Evolutionary conservation across 2,888 invertebrate genomes (phyloP).

Genomic region (Leptinotarsa haldemani): DNA sequence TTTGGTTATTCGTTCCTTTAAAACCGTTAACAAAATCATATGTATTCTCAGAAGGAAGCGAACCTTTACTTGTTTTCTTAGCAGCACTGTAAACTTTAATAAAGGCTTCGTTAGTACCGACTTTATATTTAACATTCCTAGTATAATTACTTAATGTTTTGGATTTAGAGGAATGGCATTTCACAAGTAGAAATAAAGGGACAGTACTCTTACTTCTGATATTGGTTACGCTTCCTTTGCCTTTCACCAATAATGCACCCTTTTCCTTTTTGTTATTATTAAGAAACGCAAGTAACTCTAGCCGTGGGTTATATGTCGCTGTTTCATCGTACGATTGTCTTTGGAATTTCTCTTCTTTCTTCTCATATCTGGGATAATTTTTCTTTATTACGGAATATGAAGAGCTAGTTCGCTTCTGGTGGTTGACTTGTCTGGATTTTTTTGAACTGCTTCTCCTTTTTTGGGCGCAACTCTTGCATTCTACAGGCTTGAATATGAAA

Average conservation of each 20-base stretch:
- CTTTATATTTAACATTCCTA: conserved; percentile 23
- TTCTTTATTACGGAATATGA: conserved; percentile 24
- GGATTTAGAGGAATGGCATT: conserved; percentile 26
- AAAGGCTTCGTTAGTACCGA: conserved; percentile 30
- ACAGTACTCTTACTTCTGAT: conserved; percentile 12
- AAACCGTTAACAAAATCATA: background rate
- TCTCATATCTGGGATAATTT: conserved; percentile 24
- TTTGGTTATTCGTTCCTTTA: background rate
- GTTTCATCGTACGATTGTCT: conserved; percentile 10
- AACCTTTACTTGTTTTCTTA: background rate
- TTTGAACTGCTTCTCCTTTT: conserved; percentile 19
- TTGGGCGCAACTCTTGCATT: conserved; percentile 30
- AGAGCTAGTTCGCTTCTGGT: conserved; percentile 24
- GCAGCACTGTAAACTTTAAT: conserved; percentile 13
- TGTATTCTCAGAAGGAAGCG: background rate
- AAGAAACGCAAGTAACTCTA: conserved; percentile 7
- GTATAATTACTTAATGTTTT: conserved; percentile 9
- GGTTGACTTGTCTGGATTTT: conserved; percentile 17
- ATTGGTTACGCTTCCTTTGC: background rate
- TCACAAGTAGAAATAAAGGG: conserved; percentile 22
- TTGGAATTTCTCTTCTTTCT: conserved; percentile 16
- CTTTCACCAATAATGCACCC: background rate
- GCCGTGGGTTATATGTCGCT: background rate
- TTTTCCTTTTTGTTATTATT: background rate
- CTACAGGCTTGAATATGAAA: conserved; percentile 31